A percentile compares a stretch with the other conserved stretches of the same genome.
These are phyloP conservation scores for Lutjanus campechanus DNA, from an alignment of 2,797 vertebrate genomes.

Conservation along the genomic window DNA sequence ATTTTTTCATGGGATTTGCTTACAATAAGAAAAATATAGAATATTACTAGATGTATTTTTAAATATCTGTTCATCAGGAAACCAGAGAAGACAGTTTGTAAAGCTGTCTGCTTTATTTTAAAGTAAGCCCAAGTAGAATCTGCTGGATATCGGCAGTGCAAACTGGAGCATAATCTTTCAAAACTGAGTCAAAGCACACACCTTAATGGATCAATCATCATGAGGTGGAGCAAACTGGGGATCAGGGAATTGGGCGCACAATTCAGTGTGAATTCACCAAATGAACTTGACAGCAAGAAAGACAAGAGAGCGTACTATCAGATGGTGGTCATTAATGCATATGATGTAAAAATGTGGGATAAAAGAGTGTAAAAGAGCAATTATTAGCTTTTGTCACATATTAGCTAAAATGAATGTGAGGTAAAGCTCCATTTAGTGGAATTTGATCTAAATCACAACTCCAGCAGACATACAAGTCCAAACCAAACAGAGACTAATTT, in stretches of 20 bases:
- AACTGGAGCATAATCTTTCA: slow-evolving; percentile 5
- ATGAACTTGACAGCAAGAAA: not conserved
- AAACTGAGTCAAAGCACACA: not conserved
- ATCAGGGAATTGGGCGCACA: not conserved
- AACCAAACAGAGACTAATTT: slow-evolving; percentile 8
- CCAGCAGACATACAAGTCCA: slow-evolving; percentile 6
- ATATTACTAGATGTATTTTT: not conserved
- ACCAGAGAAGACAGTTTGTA: not conserved
- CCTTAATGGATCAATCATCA: not conserved
- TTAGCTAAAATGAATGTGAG: slow-evolving; percentile 19
- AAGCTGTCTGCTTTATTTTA: not conserved
- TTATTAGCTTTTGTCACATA: slow-evolving; percentile 25
- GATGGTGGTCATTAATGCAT: not conserved
- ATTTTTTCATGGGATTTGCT: slow-evolving; percentile 22
- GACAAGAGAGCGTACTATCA: not conserved
- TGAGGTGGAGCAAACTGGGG: not conserved
- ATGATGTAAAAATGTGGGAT: not conserved
- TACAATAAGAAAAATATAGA: not conserved
- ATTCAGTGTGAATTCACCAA: slow-evolving; percentile 16
- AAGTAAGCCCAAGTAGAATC: not conserved
- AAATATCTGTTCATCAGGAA: not conserved
- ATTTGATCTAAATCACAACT: slow-evolving; percentile 12
- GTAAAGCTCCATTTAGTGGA: slow-evolving; percentile 20
- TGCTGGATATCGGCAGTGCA: not conserved
- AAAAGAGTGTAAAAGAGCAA: slow-evolving; percentile 1